Conservation (phyloP, 37 sponge, comb jelly and placozoan genomes). For the Dysidea cf. avara region DNA sequence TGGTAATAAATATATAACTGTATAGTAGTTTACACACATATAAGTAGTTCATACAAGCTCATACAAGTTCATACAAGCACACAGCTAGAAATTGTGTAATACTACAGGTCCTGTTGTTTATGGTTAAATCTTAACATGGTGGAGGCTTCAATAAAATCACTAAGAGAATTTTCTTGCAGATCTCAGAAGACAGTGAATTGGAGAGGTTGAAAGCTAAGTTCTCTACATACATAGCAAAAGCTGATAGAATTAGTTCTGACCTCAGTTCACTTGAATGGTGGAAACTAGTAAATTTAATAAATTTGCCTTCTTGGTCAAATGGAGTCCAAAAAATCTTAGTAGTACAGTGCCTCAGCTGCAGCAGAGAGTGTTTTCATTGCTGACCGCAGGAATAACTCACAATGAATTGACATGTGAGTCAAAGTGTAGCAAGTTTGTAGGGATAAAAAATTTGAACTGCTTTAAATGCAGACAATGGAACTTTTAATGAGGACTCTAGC, state of each 20-base stretch:
- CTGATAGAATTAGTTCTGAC: too few species aligned
- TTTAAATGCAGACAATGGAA: conserved; percentile 15
- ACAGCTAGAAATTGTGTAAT: neutral
- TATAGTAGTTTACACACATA: neutral
- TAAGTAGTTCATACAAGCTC: neutral
- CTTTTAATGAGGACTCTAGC: neutral
- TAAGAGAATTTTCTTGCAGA: neutral
- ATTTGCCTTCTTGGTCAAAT: neutral
- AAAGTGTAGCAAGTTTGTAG: neutral
- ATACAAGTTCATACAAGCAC: neutral
- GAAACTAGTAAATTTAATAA: conserved; percentile 10
- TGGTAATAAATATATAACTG: too few species aligned
- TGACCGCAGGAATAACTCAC: neutral
- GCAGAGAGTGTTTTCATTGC: neutral
- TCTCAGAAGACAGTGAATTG: too few species aligned
- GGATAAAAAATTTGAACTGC: conserved; percentile 12
- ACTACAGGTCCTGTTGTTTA: neutral
- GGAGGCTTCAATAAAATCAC: conserved; percentile 10
- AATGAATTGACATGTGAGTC: too few species aligned
- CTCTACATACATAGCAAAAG: too few species aligned
- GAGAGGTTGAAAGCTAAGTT: neutral
- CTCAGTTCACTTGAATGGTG: too few species aligned
- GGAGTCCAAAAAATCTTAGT: neutral
- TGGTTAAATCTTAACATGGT: too few species aligned
- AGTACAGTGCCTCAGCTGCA: neutral